phyloP scores from a whole-genome alignment of 2,797 vertebrate genomes.

The Sebastes flavidus region DNA sequence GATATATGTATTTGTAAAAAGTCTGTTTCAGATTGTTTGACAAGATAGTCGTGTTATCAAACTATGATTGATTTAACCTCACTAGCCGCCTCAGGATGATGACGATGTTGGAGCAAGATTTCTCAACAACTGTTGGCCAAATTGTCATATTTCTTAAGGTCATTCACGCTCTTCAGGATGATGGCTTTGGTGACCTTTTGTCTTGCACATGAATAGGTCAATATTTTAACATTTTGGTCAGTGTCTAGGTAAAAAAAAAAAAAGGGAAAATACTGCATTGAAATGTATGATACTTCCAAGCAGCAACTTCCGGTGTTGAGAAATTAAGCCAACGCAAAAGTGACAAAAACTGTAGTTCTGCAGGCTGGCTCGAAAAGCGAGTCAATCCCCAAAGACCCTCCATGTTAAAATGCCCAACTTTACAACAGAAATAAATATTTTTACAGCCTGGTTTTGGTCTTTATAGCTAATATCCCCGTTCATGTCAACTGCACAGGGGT shows the following conservation, averaged over 20 bases:
- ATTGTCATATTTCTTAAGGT: not conserved
- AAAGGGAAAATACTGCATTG: not conserved
- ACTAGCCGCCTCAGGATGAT: not conserved
- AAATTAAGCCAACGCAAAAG: too few relatives aligned
- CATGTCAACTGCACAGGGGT: too few relatives aligned
- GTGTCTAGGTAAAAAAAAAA: not conserved
- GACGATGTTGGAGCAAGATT: not conserved
- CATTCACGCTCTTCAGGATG: not conserved
- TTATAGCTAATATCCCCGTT: too few relatives aligned
- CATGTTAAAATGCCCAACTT: too few relatives aligned
- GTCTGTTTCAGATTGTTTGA: not conserved
- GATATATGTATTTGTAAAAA: constrained; percentile 10
- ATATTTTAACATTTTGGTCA: not conserved
- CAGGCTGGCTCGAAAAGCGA: too few relatives aligned
- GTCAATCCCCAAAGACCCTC: too few relatives aligned
- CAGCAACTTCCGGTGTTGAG: too few relatives aligned
- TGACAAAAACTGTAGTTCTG: too few relatives aligned
- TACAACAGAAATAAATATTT: too few relatives aligned
- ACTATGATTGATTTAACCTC: not conserved
- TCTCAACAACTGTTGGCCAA: not conserved
- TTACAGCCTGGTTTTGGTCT: too few relatives aligned
- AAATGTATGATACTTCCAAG: not conserved
- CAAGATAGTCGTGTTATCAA: not conserved
- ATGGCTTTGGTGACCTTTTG: not conserved
- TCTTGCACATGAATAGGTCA: not conserved